Evolutionary conservation across 2,113 vertebrate species (phyloP).

Genomic region (Strigops habroptila): DNA sequence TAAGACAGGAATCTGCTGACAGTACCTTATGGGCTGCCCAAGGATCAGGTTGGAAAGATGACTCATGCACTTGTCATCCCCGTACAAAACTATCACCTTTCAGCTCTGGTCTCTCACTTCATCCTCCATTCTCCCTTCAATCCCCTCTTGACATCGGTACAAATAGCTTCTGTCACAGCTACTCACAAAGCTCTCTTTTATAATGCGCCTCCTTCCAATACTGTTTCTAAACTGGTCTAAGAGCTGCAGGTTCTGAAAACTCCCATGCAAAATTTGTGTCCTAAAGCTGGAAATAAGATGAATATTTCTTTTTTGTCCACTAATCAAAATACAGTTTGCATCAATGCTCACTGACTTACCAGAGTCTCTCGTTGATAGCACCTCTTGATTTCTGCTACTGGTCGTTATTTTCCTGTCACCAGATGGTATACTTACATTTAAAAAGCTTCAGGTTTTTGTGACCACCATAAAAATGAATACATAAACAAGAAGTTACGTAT

Average conservation of each 20-base stretch:
- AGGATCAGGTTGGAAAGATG: neutral
- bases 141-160: neutral
- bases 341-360: neutral
- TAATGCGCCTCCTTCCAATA: neutral
- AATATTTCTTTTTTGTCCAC: neutral
- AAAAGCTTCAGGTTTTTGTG: neutral
- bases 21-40: neutral
- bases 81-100: fast-evolving
- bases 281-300: neutral
- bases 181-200: neutral
- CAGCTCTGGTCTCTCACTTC: neutral
- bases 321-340: neutral
- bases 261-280: neutral
- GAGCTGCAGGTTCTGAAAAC: neutral
- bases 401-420: neutral
- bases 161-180: neutral
- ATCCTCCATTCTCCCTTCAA: neutral
- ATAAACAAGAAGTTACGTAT: neutral
- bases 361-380: neutral
- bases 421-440: fast-evolving
- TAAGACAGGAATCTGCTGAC: neutral
- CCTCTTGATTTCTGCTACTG: neutral
- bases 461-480: neutral
- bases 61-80: neutral
- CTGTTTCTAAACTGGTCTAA: neutral